Percentiles rank a stretch among this genome's conserved stretches.
Conservation (phyloP, 2,797 vertebrate genomes). For the Martes flavigula region DNA sequence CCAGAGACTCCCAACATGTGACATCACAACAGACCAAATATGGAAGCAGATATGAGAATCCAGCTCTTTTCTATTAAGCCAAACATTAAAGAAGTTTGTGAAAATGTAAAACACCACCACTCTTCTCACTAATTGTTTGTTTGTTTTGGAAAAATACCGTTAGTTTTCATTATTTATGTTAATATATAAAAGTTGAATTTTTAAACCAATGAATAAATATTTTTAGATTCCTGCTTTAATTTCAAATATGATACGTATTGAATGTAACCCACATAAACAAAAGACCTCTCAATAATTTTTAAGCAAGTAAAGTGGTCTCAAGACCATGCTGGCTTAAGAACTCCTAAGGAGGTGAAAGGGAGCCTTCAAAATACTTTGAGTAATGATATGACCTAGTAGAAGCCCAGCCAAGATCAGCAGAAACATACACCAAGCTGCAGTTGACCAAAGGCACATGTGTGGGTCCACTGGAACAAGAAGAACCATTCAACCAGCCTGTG, state of each 20-base stretch:
- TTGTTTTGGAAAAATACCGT: background rate
- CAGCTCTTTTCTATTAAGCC: background rate
- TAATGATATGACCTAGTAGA: background rate
- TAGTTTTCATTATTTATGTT: background rate
- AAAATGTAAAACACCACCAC: background rate
- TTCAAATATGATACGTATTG: background rate
- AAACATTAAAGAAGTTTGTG: background rate
- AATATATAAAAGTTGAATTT: background rate
- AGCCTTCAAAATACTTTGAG: background rate
- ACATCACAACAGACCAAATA: background rate
- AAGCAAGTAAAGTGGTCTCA: background rate
- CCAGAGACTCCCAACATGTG: background rate
- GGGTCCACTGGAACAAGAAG: background rate
- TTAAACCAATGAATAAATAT: background rate
- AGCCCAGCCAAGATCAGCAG: background rate
- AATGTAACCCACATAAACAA: background rate
- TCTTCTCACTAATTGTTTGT: background rate
- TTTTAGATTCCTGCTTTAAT: background rate
- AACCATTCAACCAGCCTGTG: background rate
- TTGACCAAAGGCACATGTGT: background rate
- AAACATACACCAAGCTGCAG: background rate
- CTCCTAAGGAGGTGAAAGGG: background rate
- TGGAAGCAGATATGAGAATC: background rate
- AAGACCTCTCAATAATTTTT: background rate
- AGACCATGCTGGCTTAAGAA: background rate